Evolutionary conservation across 2,797 vertebrate species (phyloP).

Genomic region (Bradypus variegatus): DNA sequence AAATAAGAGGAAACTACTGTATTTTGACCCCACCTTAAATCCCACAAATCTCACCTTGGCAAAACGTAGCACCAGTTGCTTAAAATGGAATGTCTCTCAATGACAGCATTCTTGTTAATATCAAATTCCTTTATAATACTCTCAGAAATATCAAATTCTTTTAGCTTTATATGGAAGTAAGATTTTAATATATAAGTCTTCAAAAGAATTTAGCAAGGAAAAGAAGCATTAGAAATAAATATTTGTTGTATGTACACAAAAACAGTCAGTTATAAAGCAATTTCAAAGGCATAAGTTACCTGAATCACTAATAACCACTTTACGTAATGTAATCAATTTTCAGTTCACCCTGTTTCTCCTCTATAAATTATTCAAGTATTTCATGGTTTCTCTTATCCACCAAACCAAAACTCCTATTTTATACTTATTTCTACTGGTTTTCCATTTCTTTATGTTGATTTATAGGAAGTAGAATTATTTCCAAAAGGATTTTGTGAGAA

Average conservation of each 20-base stretch:
- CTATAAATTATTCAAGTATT: not conserved
- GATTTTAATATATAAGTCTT: constrained; percentile 36
- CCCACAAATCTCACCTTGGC: constrained; percentile 80
- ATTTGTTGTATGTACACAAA: not conserved
- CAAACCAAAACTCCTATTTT: not conserved
- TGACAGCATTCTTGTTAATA: constrained; percentile 68
- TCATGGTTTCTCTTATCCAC: not conserved
- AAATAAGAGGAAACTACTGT: not conserved
- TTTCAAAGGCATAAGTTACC: not conserved
- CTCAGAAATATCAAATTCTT: constrained; percentile 81
- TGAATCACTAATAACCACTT: not conserved
- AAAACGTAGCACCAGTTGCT: constrained; percentile 89
- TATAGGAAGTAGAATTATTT: not conserved
- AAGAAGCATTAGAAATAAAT: constrained; percentile 2
- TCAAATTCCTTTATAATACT: constrained; percentile 77
- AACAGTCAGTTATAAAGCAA: not conserved
- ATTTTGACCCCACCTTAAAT: not conserved
- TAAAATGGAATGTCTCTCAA: constrained; percentile 74
- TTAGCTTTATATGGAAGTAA: constrained; percentile 75
- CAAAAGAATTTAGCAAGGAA: constrained; percentile 26
- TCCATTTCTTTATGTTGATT: constrained; percentile 12
- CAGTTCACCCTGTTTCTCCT: not conserved
- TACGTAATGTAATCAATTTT: not conserved
- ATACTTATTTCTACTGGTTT: not conserved
- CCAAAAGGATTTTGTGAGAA: not conserved